Percentiles rank a stretch among this genome's conserved stretches.
Conservation (phyloP, 1,140 invertebrate species). For the Helicorthomorpha holstii region DNA sequence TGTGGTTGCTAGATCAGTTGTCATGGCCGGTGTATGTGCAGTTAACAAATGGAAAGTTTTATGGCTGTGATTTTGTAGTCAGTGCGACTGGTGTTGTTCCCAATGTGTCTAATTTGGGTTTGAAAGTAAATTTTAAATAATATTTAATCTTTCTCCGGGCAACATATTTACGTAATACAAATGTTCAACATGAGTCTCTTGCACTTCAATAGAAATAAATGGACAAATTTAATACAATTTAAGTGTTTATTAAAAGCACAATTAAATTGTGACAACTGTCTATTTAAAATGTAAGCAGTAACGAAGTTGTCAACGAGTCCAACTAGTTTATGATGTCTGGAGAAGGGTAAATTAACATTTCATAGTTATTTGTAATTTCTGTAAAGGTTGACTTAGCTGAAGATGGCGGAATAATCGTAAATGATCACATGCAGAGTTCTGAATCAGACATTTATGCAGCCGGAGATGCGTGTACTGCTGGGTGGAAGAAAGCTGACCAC, state of each 20-base stretch:
- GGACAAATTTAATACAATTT: too few relatives aligned
- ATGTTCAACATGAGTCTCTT: too few relatives aligned
- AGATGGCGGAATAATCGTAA: slow-evolving; percentile 58
- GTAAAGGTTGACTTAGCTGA: slow-evolving; percentile 35
- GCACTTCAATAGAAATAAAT: too few relatives aligned
- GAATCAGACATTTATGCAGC: slow-evolving; percentile 70
- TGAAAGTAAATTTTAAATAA: too few relatives aligned
- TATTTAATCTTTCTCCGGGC: too few relatives aligned
- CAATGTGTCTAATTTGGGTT: slow-evolving; percentile 27
- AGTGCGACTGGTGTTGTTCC: slow-evolving; percentile 86
- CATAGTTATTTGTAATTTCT: neutral
- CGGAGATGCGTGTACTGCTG: slow-evolving; percentile 74
- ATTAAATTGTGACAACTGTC: too few relatives aligned
- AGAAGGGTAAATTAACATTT: neutral
- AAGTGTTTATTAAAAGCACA: too few relatives aligned
- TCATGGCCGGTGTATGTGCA: slow-evolving; percentile 53
- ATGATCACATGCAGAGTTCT: slow-evolving; percentile 71
- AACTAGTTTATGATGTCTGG: too few relatives aligned
- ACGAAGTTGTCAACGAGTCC: slow-evolving; percentile 28
- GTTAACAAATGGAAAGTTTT: slow-evolving; percentile 52
- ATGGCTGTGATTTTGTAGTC: slow-evolving; percentile 79
- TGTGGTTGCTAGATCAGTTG: slow-evolving; percentile 10
- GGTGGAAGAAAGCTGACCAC: slow-evolving; percentile 55
- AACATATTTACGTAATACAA: too few relatives aligned
- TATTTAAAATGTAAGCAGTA: too few relatives aligned